Conservation (phyloP, 2,888 invertebrate genomes). For the Lasioglossum lativentre region DNA sequence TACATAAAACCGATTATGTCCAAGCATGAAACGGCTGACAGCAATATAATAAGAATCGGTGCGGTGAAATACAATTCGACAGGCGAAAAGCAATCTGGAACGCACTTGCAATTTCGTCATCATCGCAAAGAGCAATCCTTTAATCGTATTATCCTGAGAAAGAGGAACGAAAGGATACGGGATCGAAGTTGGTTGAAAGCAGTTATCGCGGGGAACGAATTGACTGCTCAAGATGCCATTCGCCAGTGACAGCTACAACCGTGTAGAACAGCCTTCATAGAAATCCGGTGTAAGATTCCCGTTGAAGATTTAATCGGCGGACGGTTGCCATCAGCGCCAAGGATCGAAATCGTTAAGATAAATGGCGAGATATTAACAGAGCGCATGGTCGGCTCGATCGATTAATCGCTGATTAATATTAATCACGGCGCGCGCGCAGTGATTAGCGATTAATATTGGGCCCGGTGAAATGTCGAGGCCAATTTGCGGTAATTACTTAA, state of each 20-base stretch:
- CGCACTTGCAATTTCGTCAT: not conserved
- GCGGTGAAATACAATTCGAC: not conserved
- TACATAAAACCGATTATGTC: not conserved
- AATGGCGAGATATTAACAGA: slow-evolving; percentile 57
- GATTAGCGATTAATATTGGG: slow-evolving; percentile 63
- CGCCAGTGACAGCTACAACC: slow-evolving; percentile 30
- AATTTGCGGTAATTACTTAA: slow-evolving; percentile 73
- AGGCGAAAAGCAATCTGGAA: not conserved
- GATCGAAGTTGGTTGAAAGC: not conserved
- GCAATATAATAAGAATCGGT: not conserved
- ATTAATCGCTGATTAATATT: slow-evolving; percentile 68
- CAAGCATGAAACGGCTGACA: no score
- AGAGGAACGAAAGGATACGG: not conserved
- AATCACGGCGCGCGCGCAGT: slow-evolving; percentile 27
- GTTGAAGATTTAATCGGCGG: slow-evolving; percentile 47
- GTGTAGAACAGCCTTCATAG: slow-evolving; percentile 32
- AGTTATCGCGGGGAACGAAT: slow-evolving; percentile 26
- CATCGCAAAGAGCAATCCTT: no score
- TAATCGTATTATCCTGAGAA: not conserved
- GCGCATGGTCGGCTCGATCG: slow-evolving; percentile 43
- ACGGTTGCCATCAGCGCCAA: slow-evolving; percentile 40
- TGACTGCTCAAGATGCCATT: slow-evolving; percentile 34
- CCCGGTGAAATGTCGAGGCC: slow-evolving; percentile 48
- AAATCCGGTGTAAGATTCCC: slow-evolving; percentile 41
- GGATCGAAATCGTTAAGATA: slow-evolving; percentile 67